Evolutionary conservation across 1,140 invertebrate species (phyloP), one percentile per base, ranked within the genome.

Genomic region (Orussus abietinus): DNA sequence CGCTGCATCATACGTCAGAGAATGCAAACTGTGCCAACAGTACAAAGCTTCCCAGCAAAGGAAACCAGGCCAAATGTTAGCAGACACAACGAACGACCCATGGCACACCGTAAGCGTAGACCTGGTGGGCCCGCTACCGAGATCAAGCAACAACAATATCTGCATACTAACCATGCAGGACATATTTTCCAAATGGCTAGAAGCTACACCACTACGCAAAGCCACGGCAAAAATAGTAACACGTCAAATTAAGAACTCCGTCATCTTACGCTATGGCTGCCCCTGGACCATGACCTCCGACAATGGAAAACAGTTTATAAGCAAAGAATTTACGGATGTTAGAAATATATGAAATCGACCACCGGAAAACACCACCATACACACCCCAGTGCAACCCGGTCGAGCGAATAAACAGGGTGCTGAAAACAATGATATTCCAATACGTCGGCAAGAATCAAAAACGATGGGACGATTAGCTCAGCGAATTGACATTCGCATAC

Each of bases 401-500:
- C 2, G 55, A 62, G 38, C 35, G 52, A 1, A 35, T 44, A 0
- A 61, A 63, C 25, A 15, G 47, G 19, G 49, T 44, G 10, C 13
- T 60, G 1, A 51, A 52, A 14, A 57, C 56, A 0, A 63, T 66
- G 45, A 42, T 73, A 14, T 36, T 52, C 0, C 56, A 67, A 10
- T 64, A 39, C 17, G 50, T 69, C 1, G 38, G 42, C 2, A 30
- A 57, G 7, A 50, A 69, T 13, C 72, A 75, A 25, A 42, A 28
- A 3, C 36, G 41, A 0, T 76, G 62, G 69, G 55, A 65, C 31
- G 36, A 51, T 1, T 43, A 61, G 15, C 41, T 75, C 2, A 48
- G 57, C 1, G 55, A 61, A 13, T 51, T 74, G 3, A 47, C 58
- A 0, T 75, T 70, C 37, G 69, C 70, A 0, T 60, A 69, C 41